Base-by-base conservation (phyloP, 2,113 vertebrate genomes). In the Dicentrarchus labrax region DNA sequence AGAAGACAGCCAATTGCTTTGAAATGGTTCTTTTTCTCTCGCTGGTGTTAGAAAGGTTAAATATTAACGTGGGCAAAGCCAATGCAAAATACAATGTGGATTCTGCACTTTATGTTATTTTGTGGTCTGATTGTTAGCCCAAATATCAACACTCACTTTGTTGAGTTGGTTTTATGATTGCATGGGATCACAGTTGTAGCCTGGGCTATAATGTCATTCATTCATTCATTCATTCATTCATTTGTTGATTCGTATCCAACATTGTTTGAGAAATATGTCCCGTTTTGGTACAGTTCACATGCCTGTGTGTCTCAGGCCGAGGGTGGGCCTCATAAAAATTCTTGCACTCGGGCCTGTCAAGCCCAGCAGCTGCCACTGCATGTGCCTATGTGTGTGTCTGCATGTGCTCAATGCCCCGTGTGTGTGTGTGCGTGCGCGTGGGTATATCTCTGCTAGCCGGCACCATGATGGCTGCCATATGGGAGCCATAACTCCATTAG, bases 391-490 rank as follows among this genome's bases (percentile, higher is more conserved):
- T 56, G 50, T 51, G 56, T 66, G 45, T 22, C 4, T 43, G 38
- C 8, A 4, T 51, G 61, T 16, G 39, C 62, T 51, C 8, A 30
- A 2, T 5, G 30, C 13, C 10, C 12, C 41, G 4, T 64, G 19
- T 43, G 84, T 53, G 72, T 72, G 54, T 12, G 53, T 16, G 21
- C 65, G 41, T 17, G 12, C n/a, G 47, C 71, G n/a, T 51, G 47
- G 15, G 51, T 59, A 15, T 66, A 47, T 66, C 65, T 10, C 21
- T 56, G 54, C 41, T 80, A 57, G 83, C 70, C 83, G 78, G 84
- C 86, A 91, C 82, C 71, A 89, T 80, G 82, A 91, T 86, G 75
- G 51, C 50, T 78, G 85, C 90, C 90, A 93, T 94, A 94, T 95
- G 93, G 92, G 76, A 87, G 83, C 65, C 82, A 80, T 91, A 92